A percentile compares a stretch with the other conserved stretches of the same genome.
Evolutionary conservation across 1,140 invertebrate species (phyloP).

Genomic region (Procambarus virginalis): DNA sequence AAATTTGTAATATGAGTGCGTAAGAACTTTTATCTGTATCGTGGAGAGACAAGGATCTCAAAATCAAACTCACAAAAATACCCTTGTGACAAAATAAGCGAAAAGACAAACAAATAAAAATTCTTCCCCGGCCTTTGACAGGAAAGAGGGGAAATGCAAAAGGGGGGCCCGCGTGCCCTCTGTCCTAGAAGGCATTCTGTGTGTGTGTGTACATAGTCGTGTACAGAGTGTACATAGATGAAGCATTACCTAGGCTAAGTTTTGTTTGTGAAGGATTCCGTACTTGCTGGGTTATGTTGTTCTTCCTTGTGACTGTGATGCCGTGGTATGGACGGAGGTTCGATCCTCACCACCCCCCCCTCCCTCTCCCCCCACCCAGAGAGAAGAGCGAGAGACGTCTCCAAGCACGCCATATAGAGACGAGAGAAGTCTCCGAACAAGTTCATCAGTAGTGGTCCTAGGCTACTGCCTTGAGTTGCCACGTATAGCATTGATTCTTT

Average conservation of each 20-base stretch:
- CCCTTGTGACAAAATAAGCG: no score
- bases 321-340: not conserved
- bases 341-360: not conserved
- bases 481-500: no score
- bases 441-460: no score
- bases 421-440: no score
- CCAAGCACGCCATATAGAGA: no score
- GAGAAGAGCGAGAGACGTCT: no score
- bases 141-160: not conserved
- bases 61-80: no score
- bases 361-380: no score
- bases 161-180: not conserved
- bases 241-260: not conserved
- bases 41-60: no score
- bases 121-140: not conserved
- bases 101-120: not conserved
- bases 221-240: conserved; percentile 36
- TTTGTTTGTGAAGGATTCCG: not conserved
- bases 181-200: not conserved
- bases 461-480: no score
- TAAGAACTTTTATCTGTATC: no score
- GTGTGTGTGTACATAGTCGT: conserved; percentile 1
- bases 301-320: not conserved
- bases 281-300: not conserved
- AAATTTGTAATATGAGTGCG: no score